Base-by-base conservation (phyloP, 2,797 vertebrate genomes). In the Gambusia yucatana region DNA sequence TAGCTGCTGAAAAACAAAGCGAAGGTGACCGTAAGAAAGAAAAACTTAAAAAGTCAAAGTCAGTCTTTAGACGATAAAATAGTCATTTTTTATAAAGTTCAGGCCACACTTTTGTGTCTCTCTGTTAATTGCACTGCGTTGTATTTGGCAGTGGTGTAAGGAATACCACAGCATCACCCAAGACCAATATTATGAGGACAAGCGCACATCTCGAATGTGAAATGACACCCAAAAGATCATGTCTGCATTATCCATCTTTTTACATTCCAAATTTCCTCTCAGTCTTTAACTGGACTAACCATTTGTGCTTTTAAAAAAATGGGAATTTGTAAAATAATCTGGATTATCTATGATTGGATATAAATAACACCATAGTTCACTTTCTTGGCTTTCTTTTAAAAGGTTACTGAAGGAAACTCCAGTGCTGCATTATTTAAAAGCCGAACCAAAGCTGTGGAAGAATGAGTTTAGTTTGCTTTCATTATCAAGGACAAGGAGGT, bases 181-280 rank as follows among this genome's bases (percentile, higher is more conserved):
- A 96, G 82, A 90, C 92, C 92, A 95, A 95, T 93, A 94, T 95
- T 92, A 90, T 86, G 82, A 87, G 91, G 93, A 93, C 91, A 91
- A 44, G 87, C 82, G 80, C 83, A 88, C 59, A 84, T 88, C 90
- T 95, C 89, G 86, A 81, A 91, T 88, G 86, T 73, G 78, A 84
- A 85, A 82, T 81, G 81, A 89, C 85, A 86, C 89, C 83, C 89
- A 91, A 86, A 28, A 86, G 85, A 82, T 83, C 71, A 47, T 79
- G 79, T 79, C 76, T 50, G 65, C 6, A 63, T 28, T 69, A 59
- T 82, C 69, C 65, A 72, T 75, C 67, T 77, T 59, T 16, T 80
- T 79, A 57, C 78, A 69, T 67, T 80, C 79, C 76, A 80, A 39
- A 70, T 76, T 75, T 52, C 72, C 75, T 72, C 57, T 77, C 70